phyloP scores from a whole-genome alignment of 2,888 invertebrate species.

The Cantharis nigra region DNA sequence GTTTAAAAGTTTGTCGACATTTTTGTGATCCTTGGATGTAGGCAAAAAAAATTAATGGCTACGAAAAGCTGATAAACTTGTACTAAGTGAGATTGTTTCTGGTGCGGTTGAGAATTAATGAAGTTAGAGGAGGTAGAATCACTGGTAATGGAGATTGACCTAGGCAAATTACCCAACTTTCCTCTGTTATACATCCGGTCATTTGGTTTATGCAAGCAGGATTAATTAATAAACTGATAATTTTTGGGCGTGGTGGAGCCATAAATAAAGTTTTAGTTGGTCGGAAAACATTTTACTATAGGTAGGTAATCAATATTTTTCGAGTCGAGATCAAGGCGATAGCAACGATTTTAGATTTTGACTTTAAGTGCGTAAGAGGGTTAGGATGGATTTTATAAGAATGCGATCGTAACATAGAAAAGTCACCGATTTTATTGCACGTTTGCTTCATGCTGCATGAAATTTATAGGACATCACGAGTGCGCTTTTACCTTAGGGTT shows the following conservation, averaged over 20 bases:
- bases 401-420: constrained; percentile 20
- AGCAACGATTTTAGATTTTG: not conserved
- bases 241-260: constrained; percentile 1
- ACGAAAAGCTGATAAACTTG: constrained; percentile 33
- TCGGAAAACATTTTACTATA: not conserved
- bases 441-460: constrained; percentile 23
- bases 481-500: constrained; percentile 19
- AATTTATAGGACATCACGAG: constrained; percentile 19
- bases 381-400: constrained; percentile 18
- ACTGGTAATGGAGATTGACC: constrained; percentile 38
- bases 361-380: constrained; percentile 11
- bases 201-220: constrained; percentile 9
- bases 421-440: constrained; percentile 26
- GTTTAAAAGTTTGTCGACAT: not conserved
- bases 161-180: constrained; percentile 37
- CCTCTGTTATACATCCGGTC: constrained; percentile 33
- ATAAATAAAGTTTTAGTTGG: not conserved
- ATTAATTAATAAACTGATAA: constrained; percentile 16
- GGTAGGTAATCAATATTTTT: not conserved
- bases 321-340: not conserved
- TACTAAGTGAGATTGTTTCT: constrained; percentile 33
- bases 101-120: constrained; percentile 37
- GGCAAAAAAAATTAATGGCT: not conserved
- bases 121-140: constrained; percentile 37
- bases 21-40: not conserved